Evolutionary conservation across 2,113 vertebrate genomes (phyloP), one percentile per base, ranked within the genome.

Genomic region (Oreochromis spilurus): DNA sequence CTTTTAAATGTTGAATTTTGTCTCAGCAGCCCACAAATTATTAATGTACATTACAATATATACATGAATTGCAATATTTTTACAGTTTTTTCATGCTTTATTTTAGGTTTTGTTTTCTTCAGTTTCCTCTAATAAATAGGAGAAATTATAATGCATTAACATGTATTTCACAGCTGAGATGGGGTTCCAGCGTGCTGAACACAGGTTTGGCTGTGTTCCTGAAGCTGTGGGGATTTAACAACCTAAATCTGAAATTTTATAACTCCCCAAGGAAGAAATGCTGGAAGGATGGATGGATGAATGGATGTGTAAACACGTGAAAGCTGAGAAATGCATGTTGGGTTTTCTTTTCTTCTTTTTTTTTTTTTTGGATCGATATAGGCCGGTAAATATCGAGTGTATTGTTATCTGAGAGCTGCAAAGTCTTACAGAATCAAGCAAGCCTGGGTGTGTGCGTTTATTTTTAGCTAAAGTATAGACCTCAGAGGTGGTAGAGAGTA

Each of bases 391-490:
- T 87, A 84, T 84, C 72, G 40, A 50, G 70, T 11, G 62, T 53
- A 82, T 91, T 67, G 93, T 93, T 90, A 94, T 72, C 67, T 38
- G 87, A 94, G 90, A 90, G 67, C 87, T 54, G 52, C 75, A 10
- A 72, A 87, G 84, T 85, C 80, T 87, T 34, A 3, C 36, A 54
- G 85, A 92, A 92, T 58, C 17, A 16, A 55, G 43, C 14, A 16
- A 55, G 54, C 48, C 53, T 14, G 78, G 57, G 40, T 62, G 87
- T 87, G 85, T n/a, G 1, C 2, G 13, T 84, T 84, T 95, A 94
- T 95, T 94, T 93, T 94, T 95, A 95, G 89, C 85, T 40, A 14
- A 72, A 79, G 85, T 81, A 29, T 84, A 75, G 79, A 82, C 91
- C 84, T 91, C 38, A 3, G 84, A 92, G 88, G 86, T 93, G 89